phyloP scores from a whole-genome alignment of 2,888 invertebrate genomes.

The Xylota sylvarum region DNA sequence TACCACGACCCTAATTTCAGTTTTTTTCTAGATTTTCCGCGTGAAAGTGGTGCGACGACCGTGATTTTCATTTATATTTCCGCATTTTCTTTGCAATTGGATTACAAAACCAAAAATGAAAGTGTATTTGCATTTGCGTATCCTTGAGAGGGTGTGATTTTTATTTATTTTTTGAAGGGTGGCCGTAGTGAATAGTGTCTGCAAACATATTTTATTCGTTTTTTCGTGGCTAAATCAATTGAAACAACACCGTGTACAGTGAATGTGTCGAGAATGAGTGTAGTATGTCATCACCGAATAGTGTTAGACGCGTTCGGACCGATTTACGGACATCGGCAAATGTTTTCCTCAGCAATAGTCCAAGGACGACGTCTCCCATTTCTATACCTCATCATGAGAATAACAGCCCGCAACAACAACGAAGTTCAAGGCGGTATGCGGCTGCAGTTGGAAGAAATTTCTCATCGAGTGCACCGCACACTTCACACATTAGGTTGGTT shows the following conservation, averaged over 20 bases:
- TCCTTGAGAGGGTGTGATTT: slow-evolving; percentile 13
- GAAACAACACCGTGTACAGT: slow-evolving; percentile 36
- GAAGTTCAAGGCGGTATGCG: slow-evolving; percentile 74
- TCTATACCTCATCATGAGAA: slow-evolving; percentile 62
- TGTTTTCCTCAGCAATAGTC: slow-evolving; percentile 80
- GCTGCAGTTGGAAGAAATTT: slow-evolving; percentile 58
- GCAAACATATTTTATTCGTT: neutral
- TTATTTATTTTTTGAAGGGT: neutral
- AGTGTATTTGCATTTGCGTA: slow-evolving; percentile 31
- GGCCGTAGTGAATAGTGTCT: neutral
- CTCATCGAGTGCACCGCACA: slow-evolving; percentile 79
- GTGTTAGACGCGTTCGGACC: slow-evolving; percentile 84
- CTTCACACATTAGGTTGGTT: slow-evolving; percentile 64
- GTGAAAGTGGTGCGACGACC: slow-evolving; percentile 29
- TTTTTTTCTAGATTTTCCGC: slow-evolving; percentile 25
- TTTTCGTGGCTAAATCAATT: slow-evolving; percentile 27
- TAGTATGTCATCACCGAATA: slow-evolving; percentile 80
- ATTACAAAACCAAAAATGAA: slow-evolving; percentile 16
- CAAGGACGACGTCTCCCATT: slow-evolving; percentile 77
- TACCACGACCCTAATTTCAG: slow-evolving; percentile 16
- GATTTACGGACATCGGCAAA: slow-evolving; percentile 84
- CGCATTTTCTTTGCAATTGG: neutral
- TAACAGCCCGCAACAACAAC: slow-evolving; percentile 43
- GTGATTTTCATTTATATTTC: slow-evolving; percentile 21
- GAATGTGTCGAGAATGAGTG: slow-evolving; percentile 67